Evolutionary conservation across 2,797 vertebrate species (phyloP).

Genomic region (Lophotriccus pileatus): DNA sequence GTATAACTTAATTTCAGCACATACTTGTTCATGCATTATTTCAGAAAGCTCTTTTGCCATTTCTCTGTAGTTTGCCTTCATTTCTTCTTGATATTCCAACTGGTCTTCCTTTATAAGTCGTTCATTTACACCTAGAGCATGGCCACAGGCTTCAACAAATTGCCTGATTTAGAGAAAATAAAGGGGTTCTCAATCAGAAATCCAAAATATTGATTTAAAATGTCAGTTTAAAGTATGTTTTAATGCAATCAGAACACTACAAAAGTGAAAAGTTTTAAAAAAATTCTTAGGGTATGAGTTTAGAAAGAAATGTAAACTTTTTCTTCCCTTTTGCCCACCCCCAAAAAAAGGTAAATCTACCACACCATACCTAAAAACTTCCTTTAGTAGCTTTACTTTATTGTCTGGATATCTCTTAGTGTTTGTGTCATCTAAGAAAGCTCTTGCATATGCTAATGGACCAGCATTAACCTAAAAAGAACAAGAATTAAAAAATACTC

Average conservation of each 20-base stretch:
- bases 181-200: neutral
- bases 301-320: neutral
- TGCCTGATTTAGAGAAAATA: slow-evolving; percentile 77
- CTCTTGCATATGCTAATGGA: slow-evolving; percentile 93
- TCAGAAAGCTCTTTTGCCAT: slow-evolving; percentile 90
- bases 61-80: slow-evolving; percentile 95
- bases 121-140: slow-evolving; percentile 89
- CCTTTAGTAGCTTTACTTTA: slow-evolving; percentile 95
- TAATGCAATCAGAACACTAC: neutral
- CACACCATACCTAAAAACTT: slow-evolving; percentile 90
- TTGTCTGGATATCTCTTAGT: slow-evolving; percentile 95
- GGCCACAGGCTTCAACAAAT: slow-evolving; percentile 94
- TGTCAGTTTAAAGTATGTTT: neutral
- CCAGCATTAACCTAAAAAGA: slow-evolving; percentile 90
- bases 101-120: slow-evolving; percentile 95
- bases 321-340: no score
- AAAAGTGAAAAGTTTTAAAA: neutral
- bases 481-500: neutral
- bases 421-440: slow-evolving; percentile 89
- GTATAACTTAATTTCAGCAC: neutral
- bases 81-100: slow-evolving; percentile 95
- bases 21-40: slow-evolving; percentile 95
- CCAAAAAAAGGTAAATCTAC: neutral
- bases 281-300: neutral
- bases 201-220: neutral